Evolutionary conservation across 2,797 vertebrate species (phyloP).

Genomic region (Enteromius anoplus): DNA sequence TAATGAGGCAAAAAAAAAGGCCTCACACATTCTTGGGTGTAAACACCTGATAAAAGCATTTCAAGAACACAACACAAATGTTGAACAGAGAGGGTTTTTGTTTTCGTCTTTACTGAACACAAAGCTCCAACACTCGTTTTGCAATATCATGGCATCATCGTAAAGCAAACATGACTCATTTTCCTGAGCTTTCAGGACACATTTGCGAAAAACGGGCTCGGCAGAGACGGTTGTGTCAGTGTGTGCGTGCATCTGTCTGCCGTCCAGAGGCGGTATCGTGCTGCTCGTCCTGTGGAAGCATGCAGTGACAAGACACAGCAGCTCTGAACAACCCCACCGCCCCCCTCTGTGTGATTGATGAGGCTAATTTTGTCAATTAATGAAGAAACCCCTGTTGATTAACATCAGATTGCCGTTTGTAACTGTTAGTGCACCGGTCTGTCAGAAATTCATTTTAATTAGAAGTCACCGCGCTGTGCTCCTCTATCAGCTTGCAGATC

Average conservation of each 20-base stretch:
- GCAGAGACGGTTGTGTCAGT: not conserved
- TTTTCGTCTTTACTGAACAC: slow-evolving; percentile 16
- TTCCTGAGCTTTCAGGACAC: not conserved
- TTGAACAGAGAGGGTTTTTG: slow-evolving; percentile 2
- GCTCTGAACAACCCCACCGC: slow-evolving; percentile 29
- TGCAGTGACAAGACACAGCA: slow-evolving; percentile 70
- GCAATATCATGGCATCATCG: slow-evolving; percentile 21
- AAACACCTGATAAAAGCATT: slow-evolving; percentile 44
- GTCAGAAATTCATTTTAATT: slow-evolving; percentile 79
- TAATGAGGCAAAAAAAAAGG: slow-evolving; percentile 41
- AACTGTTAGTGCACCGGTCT: slow-evolving; percentile 80
- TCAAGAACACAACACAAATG: slow-evolving; percentile 28
- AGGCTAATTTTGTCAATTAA: slow-evolving; percentile 85
- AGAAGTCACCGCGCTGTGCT: slow-evolving; percentile 65
- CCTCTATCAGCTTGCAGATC: slow-evolving; percentile 56
- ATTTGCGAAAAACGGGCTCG: not conserved
- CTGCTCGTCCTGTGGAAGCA: slow-evolving; percentile 72
- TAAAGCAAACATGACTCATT: slow-evolving; percentile 17
- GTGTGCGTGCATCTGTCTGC: slow-evolving; percentile 57
- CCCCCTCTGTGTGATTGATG: slow-evolving; percentile 77
- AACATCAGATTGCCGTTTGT: slow-evolving; percentile 80
- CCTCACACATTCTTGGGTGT: slow-evolving; percentile 24
- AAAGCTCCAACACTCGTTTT: slow-evolving; percentile 14
- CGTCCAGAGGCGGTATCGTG: slow-evolving; percentile 70
- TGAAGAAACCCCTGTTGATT: slow-evolving; percentile 82